A percentile compares a stretch with the other conserved stretches of the same genome.
Evolutionary conservation across 2,797 vertebrate species (phyloP).

Genomic region (Leucoraja ocellata): DNA sequence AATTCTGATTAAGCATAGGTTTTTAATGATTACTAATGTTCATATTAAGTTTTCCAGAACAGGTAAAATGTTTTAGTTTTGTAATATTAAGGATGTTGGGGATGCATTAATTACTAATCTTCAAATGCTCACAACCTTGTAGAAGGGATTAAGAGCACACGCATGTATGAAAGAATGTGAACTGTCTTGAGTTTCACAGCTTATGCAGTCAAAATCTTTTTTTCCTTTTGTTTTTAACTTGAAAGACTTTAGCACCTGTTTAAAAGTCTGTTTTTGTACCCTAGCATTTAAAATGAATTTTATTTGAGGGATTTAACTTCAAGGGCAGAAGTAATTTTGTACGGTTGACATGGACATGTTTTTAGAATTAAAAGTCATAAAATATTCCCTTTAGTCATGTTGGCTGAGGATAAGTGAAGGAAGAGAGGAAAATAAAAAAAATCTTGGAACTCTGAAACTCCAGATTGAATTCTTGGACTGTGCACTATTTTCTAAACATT

Average conservation of each 20-base stretch:
- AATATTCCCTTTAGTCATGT: background rate
- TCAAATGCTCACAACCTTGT: background rate
- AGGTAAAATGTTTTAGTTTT: background rate
- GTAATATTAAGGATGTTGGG: background rate
- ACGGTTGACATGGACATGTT: background rate
- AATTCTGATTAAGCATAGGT: background rate
- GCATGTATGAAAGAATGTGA: background rate
- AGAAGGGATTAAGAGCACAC: background rate
- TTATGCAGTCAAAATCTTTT: background rate
- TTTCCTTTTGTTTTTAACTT: background rate
- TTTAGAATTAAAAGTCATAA: background rate
- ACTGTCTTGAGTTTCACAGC: slow-evolving; percentile 10
- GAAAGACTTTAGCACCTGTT: background rate
- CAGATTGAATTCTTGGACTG: background rate
- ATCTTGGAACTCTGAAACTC: background rate
- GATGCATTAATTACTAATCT: background rate
- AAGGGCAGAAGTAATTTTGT: background rate
- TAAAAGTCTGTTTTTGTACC: background rate
- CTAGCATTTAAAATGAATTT: background rate
- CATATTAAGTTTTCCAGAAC: background rate
- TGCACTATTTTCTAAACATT: background rate
- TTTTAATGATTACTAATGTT: too few relatives aligned
- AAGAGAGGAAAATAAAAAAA: background rate
- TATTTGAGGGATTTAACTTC: slow-evolving; percentile 12
- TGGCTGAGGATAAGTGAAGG: background rate